phyloP scores from a whole-genome alignment of 2,888 invertebrate species.

The Plagodis pulveraria region DNA sequence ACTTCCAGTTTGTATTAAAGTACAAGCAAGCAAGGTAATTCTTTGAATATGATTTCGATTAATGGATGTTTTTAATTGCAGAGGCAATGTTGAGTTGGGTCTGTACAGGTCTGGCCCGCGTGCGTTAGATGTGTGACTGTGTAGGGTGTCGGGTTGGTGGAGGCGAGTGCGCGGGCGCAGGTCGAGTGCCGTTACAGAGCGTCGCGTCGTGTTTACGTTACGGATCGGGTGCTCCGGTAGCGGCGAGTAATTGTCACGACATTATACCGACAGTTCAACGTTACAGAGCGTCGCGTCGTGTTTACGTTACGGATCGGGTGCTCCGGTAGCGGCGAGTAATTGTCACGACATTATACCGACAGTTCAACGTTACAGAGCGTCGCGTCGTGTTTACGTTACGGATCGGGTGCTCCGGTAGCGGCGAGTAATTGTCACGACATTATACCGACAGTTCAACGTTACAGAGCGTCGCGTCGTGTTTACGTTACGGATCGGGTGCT shows the following conservation, averaged over 20 bases:
- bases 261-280: background rate
- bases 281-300: constrained; percentile 2
- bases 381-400: constrained; percentile 13
- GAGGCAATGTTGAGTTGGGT: constrained; percentile 12
- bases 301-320: constrained; percentile 16
- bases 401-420: constrained; percentile 7
- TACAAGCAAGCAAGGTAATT: background rate
- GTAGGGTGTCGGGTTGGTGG: background rate
- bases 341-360: too few relatives aligned
- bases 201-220: constrained; percentile 12
- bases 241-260: background rate
- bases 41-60: background rate
- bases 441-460: too few relatives aligned
- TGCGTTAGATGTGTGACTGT: background rate
- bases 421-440: too few relatives aligned
- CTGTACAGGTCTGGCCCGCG: background rate
- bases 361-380: constrained; percentile 8
- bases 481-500: constrained; percentile 15
- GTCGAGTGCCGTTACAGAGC: constrained; percentile 8
- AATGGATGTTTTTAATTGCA: constrained; percentile 18
- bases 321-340: background rate
- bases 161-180: constrained; percentile 1
- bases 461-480: constrained; percentile 7
- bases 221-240: constrained; percentile 10
- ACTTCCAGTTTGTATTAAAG: too few relatives aligned